Base-by-base conservation (phyloP, 2,113 vertebrate species). In the Phaethornis superciliosus region DNA sequence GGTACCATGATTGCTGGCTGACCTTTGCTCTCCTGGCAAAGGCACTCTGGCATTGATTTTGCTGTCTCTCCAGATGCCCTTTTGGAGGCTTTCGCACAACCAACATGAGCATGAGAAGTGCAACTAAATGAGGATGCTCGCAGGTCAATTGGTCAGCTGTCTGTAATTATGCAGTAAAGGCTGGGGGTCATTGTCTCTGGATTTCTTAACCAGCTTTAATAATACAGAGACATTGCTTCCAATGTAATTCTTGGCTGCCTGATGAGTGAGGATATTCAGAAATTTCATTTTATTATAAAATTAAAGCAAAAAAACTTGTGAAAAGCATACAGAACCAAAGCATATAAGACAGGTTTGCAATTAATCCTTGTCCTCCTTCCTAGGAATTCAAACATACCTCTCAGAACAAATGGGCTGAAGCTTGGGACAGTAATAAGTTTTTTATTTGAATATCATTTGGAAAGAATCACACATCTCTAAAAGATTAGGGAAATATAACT, bases 401-500 rank as follows among this genome's bases (percentile, higher is more conserved):
- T 63, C 70, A 88, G 76, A 92, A 92, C 56, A 90, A 96, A 96
- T 94, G 90, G 33, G 23, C 47, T 84, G 52, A 90, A 44, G 32
- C 37, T 70, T 37, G 69, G 95, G 56, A 90, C 47, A 68, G 69
- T 93, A 88, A 96, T 96, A 95, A 81, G 88, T 90, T 76, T 92
- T 94, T 90, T 68, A 95, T 96, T 86, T 93, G 47, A 88, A 85
- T 63, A 93, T 86, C 12, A 95, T 77, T 96, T 94, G 90, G 56
- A 96, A 96, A 96, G 72, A 94, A 95, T 96, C 94, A 95, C 90
- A 96, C 65, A 68, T 93, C 72, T 95, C 90, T 94, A 70, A 81
- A 85, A 96, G 94, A 96, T 96, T 96, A 93, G 52, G 88, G 92
- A 96, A 96, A 90, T 95, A 77, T 86, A 96, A 96, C 92, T 94